Evolutionary conservation across 2,888 invertebrate species (phyloP).

Genomic region (Drosophila melanocephala): DNA sequence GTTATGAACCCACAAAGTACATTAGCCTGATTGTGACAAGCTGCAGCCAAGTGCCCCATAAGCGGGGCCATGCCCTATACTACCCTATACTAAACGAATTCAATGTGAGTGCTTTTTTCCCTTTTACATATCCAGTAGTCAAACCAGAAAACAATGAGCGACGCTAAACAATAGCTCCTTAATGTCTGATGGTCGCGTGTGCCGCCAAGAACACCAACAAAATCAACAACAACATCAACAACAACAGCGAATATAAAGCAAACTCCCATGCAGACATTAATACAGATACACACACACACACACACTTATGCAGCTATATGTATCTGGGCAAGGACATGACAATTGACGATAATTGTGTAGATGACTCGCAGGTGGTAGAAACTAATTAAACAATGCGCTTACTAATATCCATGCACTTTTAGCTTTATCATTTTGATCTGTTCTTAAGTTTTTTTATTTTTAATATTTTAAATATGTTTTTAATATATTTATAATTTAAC

Average conservation of each 20-base stretch:
- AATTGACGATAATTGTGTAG: constrained; percentile 17
- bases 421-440: neutral
- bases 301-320: neutral
- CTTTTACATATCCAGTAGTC: constrained; percentile 51
- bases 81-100: constrained; percentile 1
- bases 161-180: constrained; percentile 57
- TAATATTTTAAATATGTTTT: neutral
- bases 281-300: constrained; percentile 1
- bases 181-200: constrained; percentile 45
- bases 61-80: constrained; percentile 10
- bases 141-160: constrained; percentile 61
- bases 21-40: constrained; percentile 76
- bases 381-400: constrained; percentile 4
- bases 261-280: constrained; percentile 4
- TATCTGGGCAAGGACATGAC: neutral
- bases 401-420: neutral
- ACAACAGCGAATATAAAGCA: neutral
- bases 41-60: constrained; percentile 59
- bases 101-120: constrained; percentile 8
- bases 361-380: constrained; percentile 8
- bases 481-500: neutral
- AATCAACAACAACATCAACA: constrained; percentile 23
- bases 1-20: constrained; percentile 49
- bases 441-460: neutral
- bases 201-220: constrained; percentile 34